Conservation (phyloP, 2,888 invertebrate species). For the Entomobrya proxima region DNA sequence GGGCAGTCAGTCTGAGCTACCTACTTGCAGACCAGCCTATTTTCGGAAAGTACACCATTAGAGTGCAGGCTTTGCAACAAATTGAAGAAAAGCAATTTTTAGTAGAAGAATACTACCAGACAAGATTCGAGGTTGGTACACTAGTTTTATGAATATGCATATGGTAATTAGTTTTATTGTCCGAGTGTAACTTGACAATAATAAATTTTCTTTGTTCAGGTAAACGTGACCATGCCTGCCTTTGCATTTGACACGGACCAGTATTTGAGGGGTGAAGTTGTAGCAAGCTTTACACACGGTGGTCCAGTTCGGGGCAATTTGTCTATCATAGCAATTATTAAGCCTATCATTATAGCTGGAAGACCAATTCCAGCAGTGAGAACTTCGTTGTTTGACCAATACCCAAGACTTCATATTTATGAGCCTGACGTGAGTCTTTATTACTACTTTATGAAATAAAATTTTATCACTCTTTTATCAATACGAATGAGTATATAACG, state of each 20-base stretch:
- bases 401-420: conserved; percentile 47
- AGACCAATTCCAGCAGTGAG: conserved; percentile 36
- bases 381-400: conserved; percentile 37
- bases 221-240: conserved; percentile 96
- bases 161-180: conserved; percentile 23
- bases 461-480: neutral
- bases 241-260: conserved; percentile 93
- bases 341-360: conserved; percentile 80
- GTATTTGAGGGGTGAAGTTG: conserved; percentile 89
- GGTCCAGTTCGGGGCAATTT: conserved; percentile 93
- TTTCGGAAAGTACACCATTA: conserved; percentile 94
- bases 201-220: conserved; percentile 76
- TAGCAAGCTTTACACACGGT: conserved; percentile 97
- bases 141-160: conserved; percentile 21
- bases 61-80: conserved; percentile 92
- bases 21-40: conserved; percentile 93
- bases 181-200: conserved; percentile 42
- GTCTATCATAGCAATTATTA: conserved; percentile 87
- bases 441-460: conserved; percentile 2
- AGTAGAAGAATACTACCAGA: conserved; percentile 97
- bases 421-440: conserved; percentile 45
- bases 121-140: conserved; percentile 88
- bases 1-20: conserved; percentile 94
- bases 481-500: neutral
- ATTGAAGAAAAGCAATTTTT: conserved; percentile 89